Base-by-base conservation (phyloP, 2,888 invertebrate species). In the Pristionchus japonicus region DNA sequence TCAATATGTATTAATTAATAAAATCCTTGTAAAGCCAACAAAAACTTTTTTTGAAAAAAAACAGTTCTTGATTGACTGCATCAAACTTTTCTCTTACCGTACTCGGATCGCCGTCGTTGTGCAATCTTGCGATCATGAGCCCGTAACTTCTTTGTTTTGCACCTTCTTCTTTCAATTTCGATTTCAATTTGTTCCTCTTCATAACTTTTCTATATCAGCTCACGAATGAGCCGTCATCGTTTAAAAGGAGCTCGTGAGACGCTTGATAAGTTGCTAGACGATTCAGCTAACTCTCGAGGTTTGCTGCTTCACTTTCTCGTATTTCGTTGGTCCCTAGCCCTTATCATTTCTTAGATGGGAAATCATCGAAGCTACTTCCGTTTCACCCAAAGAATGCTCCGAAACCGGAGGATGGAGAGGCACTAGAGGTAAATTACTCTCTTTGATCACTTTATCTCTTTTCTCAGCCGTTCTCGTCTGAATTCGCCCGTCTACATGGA, bases 401-500 rank as follows among this genome's bases (percentile, higher is more conserved):
- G 11, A 83, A 83, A 31, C 34, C n/a, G 34, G 82, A 83, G 7
- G 82, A 83, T 11, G 43, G 27, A 52, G 77, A 47, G 23, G 43
- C 11, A 13, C n/a, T 77, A n/a, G 77, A 77, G 77, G 77, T 77
- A 40, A 47, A 4, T 47, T 77, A 11, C 67, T 15, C 34, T 67
- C 67, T 34, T n/a, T 34, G 15, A 31, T 4, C 11, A 34, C 34
- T 34, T 34, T 67, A 67, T 43, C 43, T n/a, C 4, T n/a, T n/a
- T n/a, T 77, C 77, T 77, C 43, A 77, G 87, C 40, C 49, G n/a
- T 61, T 87, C 40, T 57, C 86, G 23, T 70, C 57, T 27, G 87
- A 74, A 64, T 87, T 77, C 61, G 87, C 74, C 40, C 87, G 77
- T 20, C 70, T 80, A 40, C 80, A 64, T 77, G 87, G 67, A 37